Percentiles rank a stretch among this genome's conserved stretches.
Evolutionary conservation across 2,888 invertebrate species (phyloP).

Genomic region (Linnaemya tessellans): DNA sequence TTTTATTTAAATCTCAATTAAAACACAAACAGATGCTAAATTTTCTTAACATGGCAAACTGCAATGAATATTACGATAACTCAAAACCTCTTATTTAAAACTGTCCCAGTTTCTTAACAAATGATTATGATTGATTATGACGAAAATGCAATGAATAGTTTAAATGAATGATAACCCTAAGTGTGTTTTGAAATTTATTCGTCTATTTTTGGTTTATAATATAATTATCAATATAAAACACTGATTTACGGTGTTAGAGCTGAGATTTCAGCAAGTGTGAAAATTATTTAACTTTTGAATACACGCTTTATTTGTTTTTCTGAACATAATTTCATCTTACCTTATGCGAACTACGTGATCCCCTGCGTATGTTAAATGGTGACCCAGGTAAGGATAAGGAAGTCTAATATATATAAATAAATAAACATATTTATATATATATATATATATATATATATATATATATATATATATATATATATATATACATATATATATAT

Average conservation of each 20-base stretch:
- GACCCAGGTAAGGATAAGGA: constrained; percentile 98
- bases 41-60: background rate
- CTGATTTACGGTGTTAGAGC: constrained; percentile 29
- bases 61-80: background rate
- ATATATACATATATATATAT: too few species aligned
- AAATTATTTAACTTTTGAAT: constrained; percentile 28
- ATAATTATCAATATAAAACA: constrained; percentile 23
- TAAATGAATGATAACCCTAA: constrained; percentile 62
- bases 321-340: constrained; percentile 78
- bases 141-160: constrained; percentile 26
- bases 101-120: background rate
- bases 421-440: too few species aligned
- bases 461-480: too few species aligned
- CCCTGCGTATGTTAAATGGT: constrained; percentile 96
- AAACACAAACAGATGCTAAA: background rate
- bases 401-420: constrained; percentile 86
- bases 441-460: constrained; percentile 15
- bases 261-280: constrained; percentile 43
- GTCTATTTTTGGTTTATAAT: constrained; percentile 3
- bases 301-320: constrained; percentile 33
- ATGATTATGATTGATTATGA: constrained; percentile 17
- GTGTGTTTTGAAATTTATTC: constrained; percentile 57
- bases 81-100: constrained; percentile 15
- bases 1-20: too few species aligned
- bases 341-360: constrained; percentile 94